Evolutionary conservation across 1,140 invertebrate genomes (phyloP).

Genomic region (Drosophila lacteicornis): DNA sequence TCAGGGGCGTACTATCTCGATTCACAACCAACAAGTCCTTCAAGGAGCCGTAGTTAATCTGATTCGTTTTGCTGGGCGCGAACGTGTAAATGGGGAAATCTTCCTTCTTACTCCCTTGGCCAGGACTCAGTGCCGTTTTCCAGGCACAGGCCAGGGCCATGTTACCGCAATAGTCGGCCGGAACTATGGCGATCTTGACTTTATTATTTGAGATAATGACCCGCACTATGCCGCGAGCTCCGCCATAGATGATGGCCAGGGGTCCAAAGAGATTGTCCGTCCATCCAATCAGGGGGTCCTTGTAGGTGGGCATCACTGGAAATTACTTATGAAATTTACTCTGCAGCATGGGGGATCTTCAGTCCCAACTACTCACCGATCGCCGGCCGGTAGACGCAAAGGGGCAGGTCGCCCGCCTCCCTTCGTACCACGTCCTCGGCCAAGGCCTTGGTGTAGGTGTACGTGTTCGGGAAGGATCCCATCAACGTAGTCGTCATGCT

Average conservation of each 20-base stretch:
- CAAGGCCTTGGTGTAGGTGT: constrained; percentile 92
- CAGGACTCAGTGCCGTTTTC: constrained; percentile 85
- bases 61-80: constrained; percentile 88
- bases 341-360: background rate
- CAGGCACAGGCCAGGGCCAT: constrained; percentile 90
- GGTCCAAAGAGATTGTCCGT: constrained; percentile 97
- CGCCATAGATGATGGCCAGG: constrained; percentile 89
- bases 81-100: constrained; percentile 88
- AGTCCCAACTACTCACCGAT: constrained; percentile 87
- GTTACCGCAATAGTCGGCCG: constrained; percentile 92
- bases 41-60: constrained; percentile 87
- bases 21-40: constrained; percentile 50
- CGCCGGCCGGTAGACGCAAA: constrained; percentile 89
- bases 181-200: constrained; percentile 87
- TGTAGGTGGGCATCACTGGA: constrained; percentile 91
- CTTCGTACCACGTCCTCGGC: constrained; percentile 90
- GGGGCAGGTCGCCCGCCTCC: constrained; percentile 89
- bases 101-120: too few species aligned
- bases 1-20: constrained; percentile 70
- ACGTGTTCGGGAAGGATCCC: constrained; percentile 92
- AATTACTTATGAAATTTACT: constrained; percentile 80
- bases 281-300: constrained; percentile 91
- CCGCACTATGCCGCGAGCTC: constrained; percentile 90
- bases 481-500: constrained; percentile 88
- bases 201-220: constrained; percentile 87